Conservation (phyloP, 2,888 invertebrate species). For the Branchipolynoe longqiensis region DNA sequence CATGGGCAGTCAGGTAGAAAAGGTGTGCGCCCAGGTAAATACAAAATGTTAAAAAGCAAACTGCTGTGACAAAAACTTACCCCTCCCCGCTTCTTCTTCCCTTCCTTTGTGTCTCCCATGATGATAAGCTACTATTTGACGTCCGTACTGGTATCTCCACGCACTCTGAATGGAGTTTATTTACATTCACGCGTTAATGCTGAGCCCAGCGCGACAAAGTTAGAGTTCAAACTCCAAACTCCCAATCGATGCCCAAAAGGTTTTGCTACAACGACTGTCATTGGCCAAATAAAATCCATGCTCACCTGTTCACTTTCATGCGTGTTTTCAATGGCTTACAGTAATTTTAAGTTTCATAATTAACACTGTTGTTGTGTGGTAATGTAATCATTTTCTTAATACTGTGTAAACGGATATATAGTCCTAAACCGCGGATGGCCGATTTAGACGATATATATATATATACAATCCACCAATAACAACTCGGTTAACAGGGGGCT, state of each 20-base stretch:
- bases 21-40: conserved; percentile 12
- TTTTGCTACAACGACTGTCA: neutral
- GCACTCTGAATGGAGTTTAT: neutral
- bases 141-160: neutral
- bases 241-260: conserved; percentile 55
- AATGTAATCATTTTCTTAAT: too few relatives aligned
- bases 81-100: neutral
- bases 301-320: neutral
- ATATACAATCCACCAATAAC: too few relatives aligned
- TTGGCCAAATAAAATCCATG: conserved; percentile 3
- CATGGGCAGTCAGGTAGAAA: neutral
- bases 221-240: conserved; percentile 59
- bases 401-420: too few relatives aligned
- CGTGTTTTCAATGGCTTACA: too few relatives aligned
- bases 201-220: too few relatives aligned
- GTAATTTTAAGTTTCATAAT: too few relatives aligned
- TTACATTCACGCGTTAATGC: too few relatives aligned
- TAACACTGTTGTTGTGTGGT: too few relatives aligned
- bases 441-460: too few relatives aligned
- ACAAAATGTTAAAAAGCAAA: neutral
- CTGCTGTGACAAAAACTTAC: conserved; percentile 9
- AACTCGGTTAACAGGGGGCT: too few relatives aligned
- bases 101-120: conserved; percentile 17
- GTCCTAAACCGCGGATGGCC: too few relatives aligned
- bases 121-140: neutral